phyloP scores from a whole-genome alignment of 2,113 vertebrate species.

The Calidris pugnax region DNA sequence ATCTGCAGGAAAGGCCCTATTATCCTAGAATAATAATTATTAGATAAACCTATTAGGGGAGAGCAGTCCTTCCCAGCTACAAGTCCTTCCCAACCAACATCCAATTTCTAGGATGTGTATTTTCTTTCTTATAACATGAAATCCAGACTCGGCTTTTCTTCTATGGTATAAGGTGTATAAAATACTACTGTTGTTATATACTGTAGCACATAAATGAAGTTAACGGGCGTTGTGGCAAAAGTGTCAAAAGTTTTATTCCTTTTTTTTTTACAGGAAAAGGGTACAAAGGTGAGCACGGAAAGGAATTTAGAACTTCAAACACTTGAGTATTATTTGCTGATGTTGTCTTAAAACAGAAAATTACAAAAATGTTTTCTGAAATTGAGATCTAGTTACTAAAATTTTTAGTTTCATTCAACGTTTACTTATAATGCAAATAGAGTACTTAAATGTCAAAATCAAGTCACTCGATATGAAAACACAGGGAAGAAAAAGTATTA shows the following conservation, averaged over 20 bases:
- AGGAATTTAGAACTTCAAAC: background rate
- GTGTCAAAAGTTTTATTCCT: background rate
- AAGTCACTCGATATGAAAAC: background rate
- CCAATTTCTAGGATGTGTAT: background rate
- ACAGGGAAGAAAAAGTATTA: background rate
- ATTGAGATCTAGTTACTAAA: background rate
- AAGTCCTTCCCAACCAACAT: background rate
- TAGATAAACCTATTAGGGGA: background rate
- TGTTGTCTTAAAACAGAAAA: background rate
- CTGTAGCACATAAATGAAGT: background rate
- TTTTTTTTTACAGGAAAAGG: background rate
- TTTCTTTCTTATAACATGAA: background rate
- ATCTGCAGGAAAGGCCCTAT: background rate
- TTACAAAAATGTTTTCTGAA: background rate
- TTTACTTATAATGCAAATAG: background rate
- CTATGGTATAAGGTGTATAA: background rate
- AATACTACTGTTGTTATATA: background rate
- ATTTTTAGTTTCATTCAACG: background rate
- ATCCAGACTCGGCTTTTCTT: background rate
- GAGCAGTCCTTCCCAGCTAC: background rate
- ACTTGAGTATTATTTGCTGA: background rate
- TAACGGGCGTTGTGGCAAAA: background rate
- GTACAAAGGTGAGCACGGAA: background rate
- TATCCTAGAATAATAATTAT: background rate
- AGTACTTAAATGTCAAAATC: background rate